Evolutionary conservation across 30 jellyfish, hydroid and myxozoan genomes (phyloP).

Genomic region (Mastigias papua): DNA sequence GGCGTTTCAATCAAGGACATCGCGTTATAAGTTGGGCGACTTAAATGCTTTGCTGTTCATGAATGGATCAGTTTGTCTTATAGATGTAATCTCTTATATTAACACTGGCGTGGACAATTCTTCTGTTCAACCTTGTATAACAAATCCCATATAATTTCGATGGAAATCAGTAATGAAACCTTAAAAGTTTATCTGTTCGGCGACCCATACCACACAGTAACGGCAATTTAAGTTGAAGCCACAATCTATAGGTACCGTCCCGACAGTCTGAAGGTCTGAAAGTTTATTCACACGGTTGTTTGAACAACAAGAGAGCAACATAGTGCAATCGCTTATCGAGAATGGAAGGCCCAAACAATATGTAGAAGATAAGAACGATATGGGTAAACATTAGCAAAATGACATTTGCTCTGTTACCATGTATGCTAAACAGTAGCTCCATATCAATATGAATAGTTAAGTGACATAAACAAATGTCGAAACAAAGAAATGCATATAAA

Average conservation of each 20-base stretch:
- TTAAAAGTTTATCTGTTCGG: conserved; percentile 37
- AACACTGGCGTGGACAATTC: conserved; percentile 33
- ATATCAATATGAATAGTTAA: no score
- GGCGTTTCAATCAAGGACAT: conserved; percentile 31
- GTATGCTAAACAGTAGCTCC: background rate
- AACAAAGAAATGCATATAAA: background rate
- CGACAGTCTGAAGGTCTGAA: conserved; percentile 5
- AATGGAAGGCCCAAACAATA: background rate
- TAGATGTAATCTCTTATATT: conserved; percentile 39
- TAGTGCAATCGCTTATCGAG: background rate
- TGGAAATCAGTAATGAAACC: conserved; percentile 43
- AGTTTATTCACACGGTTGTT: conserved; percentile 5
- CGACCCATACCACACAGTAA: conserved; percentile 44
- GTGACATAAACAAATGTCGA: background rate
- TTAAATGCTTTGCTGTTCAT: conserved; percentile 50
- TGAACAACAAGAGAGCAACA: background rate
- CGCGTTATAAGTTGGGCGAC: conserved; percentile 19
- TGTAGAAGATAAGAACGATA: background rate
- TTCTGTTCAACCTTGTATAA: conserved; percentile 53
- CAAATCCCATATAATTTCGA: conserved; percentile 40
- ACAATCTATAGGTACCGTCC: background rate
- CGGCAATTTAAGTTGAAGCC: conserved; percentile 19
- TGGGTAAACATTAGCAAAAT: background rate
- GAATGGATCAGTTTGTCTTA: conserved; percentile 50
- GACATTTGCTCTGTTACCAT: background rate